Percentiles rank a stretch among this genome's conserved stretches.
These are phyloP conservation scores for Sminthurides bifidus DNA, from an alignment of 1,140 invertebrate genomes.

Conservation along the genomic window DNA sequence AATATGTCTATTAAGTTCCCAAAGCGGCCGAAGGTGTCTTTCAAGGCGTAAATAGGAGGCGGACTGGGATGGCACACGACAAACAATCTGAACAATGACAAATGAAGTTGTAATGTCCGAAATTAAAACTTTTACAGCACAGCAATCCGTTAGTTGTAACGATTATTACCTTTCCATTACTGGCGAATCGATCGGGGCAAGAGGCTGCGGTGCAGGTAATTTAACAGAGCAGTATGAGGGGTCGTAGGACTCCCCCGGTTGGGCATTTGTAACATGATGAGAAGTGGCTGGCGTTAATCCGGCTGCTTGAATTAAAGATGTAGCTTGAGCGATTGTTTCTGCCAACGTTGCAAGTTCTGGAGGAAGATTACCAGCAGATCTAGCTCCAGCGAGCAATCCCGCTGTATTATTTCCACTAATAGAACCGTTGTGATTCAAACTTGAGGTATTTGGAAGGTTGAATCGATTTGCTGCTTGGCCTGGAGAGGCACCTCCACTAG, in stretches of 20 bases:
- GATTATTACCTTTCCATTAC: slow-evolving; percentile 45
- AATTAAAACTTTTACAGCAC: background rate
- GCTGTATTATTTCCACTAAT: background rate
- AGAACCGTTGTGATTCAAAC: slow-evolving; percentile 22
- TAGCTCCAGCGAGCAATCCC: background rate
- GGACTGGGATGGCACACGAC: slow-evolving; percentile 69
- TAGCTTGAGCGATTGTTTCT: slow-evolving; percentile 57
- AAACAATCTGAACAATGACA: slow-evolving; percentile 43
- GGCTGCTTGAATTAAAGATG: slow-evolving; percentile 53
- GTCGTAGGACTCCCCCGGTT: slow-evolving; percentile 36
- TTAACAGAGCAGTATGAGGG: slow-evolving; percentile 50
- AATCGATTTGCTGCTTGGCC: background rate
- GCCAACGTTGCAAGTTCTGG: slow-evolving; percentile 48
- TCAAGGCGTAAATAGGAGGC: slow-evolving; percentile 63
- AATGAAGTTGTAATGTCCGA: background rate
- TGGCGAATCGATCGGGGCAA: slow-evolving; percentile 58
- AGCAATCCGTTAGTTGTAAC: background rate
- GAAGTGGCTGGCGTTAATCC: slow-evolving; percentile 36
- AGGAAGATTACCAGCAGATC: slow-evolving; percentile 8
- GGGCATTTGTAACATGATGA: slow-evolving; percentile 17
- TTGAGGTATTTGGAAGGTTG: background rate
- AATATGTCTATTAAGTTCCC: slow-evolving; percentile 87
- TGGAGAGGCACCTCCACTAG: background rate
- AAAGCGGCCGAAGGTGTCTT: slow-evolving; percentile 81
- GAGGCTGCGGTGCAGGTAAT: slow-evolving; percentile 57